phyloP scores from a whole-genome alignment of 2,888 invertebrate genomes.

The Phorcus lineatus region DNA sequence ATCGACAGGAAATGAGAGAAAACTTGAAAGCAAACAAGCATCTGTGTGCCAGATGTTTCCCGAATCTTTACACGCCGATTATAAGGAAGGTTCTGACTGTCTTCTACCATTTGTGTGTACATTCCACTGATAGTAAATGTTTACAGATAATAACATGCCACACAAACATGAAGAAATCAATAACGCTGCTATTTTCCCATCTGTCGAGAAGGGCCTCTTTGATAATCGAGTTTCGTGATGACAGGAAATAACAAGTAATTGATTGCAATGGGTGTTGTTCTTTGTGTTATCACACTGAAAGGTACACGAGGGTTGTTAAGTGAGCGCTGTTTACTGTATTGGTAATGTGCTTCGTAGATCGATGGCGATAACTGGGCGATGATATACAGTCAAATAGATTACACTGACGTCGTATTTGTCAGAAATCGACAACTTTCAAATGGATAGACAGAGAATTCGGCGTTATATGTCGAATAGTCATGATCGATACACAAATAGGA shows the following conservation, averaged over 20 bases:
- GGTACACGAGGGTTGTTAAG: background rate
- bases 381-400: no score
- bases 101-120: background rate
- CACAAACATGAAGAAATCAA: background rate
- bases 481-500: no score
- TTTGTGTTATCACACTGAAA: background rate
- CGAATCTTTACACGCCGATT: no score
- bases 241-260: background rate
- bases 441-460: no score
- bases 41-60: no score
- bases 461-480: no score
- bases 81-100: background rate
- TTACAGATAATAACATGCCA: background rate
- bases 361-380: no score
- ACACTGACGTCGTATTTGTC: no score
- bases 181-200: background rate
- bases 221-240: background rate
- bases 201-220: background rate
- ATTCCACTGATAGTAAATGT: background rate
- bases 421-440: no score
- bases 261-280: slow-evolving; percentile 1
- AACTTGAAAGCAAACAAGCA: no score
- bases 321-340: background rate
- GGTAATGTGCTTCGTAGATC: background rate
- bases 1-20: no score